Conservation (phyloP, 2,797 vertebrate genomes). For the Pampus argenteus region DNA sequence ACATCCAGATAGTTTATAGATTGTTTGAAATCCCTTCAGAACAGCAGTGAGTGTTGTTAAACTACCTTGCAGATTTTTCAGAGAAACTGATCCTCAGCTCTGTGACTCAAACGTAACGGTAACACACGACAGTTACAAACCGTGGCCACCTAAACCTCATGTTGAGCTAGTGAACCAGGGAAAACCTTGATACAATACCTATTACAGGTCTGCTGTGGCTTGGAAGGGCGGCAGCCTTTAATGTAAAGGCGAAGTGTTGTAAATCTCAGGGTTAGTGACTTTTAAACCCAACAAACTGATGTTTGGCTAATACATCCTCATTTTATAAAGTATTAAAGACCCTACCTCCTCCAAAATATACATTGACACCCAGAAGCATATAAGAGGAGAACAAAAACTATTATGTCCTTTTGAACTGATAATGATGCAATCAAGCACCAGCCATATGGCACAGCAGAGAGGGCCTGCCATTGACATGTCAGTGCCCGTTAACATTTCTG, state of each 20-base stretch:
- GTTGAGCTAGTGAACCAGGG: background rate
- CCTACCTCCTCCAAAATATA: background rate
- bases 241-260: background rate
- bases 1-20: slow-evolving; percentile 2
- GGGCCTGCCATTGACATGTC: slow-evolving; percentile 30
- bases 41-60: background rate
- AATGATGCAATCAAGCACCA: slow-evolving; percentile 1
- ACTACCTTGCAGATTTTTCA: background rate
- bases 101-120: background rate
- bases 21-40: slow-evolving; percentile 8
- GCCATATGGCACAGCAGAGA: slow-evolving; percentile 13
- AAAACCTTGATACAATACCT: background rate
- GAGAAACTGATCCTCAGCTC: background rate
- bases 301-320: no score
- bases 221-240: background rate
- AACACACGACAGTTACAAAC: no score
- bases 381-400: background rate
- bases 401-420: background rate
- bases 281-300: background rate
- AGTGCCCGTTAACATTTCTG: slow-evolving; percentile 25
- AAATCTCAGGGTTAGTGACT: background rate
- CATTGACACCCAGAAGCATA: background rate
- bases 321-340: background rate
- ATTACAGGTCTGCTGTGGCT: no score
- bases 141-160: background rate